Conservation (phyloP, 2,113 vertebrate genomes). For the Carassius carassius region DNA sequence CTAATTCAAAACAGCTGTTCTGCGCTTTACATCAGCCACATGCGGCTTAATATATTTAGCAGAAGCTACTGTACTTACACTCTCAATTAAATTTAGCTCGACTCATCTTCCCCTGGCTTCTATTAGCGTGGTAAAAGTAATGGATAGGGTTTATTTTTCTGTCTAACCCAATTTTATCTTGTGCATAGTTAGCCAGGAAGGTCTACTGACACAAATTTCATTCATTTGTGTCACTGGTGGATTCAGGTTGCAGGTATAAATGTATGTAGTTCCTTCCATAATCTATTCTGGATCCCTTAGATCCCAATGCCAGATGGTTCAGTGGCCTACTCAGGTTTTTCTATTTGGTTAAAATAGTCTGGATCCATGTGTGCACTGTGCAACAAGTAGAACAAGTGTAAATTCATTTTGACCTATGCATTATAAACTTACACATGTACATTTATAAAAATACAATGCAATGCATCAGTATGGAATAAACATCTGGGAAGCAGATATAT, state of each 20-base stretch:
- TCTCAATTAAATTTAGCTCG: slow-evolving; percentile 65
- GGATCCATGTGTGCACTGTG: slow-evolving; percentile 23
- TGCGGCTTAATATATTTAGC: slow-evolving; percentile 19
- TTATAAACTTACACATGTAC: neutral
- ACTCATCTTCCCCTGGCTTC: slow-evolving; percentile 50
- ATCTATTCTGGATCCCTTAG: slow-evolving; percentile 32
- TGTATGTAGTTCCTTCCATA: slow-evolving; percentile 24
- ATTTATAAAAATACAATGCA: neutral
- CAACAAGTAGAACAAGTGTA: slow-evolving; percentile 4
- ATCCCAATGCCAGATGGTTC: slow-evolving; percentile 20
- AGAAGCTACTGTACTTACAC: slow-evolving; percentile 40
- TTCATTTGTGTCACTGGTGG: slow-evolving; percentile 37
- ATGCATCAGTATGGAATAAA: neutral
- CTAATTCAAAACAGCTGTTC: slow-evolving; percentile 36
- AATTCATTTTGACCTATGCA: slow-evolving; percentile 13
- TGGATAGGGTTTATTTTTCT: slow-evolving; percentile 70
- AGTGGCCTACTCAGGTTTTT: slow-evolving; percentile 27
- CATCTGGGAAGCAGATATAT: slow-evolving; percentile 20
- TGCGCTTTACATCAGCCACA: slow-evolving; percentile 26
- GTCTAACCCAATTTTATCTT: slow-evolving; percentile 59
- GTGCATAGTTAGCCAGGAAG: slow-evolving; percentile 53
- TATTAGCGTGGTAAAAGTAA: slow-evolving; percentile 61
- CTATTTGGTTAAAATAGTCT: slow-evolving; percentile 23
- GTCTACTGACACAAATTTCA: slow-evolving; percentile 36
- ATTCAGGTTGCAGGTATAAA: slow-evolving; percentile 35